These are phyloP conservation scores for Brachyrhaphis roseni DNA, from an alignment of 2,797 vertebrate species.

Conservation along the genomic window DNA sequence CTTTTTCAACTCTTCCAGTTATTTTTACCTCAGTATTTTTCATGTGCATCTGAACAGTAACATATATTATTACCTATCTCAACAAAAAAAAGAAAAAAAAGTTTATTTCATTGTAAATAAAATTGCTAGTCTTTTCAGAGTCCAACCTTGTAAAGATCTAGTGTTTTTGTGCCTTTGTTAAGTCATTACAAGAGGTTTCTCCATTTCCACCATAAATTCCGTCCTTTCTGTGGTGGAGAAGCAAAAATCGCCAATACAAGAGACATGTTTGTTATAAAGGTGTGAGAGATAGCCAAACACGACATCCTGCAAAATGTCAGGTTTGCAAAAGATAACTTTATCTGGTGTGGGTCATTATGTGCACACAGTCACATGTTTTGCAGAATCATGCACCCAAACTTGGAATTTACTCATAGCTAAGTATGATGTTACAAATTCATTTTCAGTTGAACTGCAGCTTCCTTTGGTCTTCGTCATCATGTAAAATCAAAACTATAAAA, in stretches of 20 bases:
- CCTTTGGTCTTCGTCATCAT: neutral
- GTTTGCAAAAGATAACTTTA: neutral
- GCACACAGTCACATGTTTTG: neutral
- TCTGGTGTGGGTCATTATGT: neutral
- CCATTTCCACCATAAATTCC: neutral
- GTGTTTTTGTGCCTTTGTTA: neutral
- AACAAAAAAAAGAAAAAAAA: neutral
- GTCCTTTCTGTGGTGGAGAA: neutral
- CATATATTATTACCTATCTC: constrained; percentile 1
- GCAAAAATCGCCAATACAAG: neutral
- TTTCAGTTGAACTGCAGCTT: neutral
- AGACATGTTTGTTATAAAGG: neutral
- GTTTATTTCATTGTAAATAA: constrained; percentile 21
- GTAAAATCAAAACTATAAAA: neutral
- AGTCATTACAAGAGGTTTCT: neutral
- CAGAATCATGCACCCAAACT: neutral
- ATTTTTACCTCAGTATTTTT: constrained; percentile 16
- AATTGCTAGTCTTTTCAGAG: constrained; percentile 20
- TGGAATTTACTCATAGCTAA: neutral
- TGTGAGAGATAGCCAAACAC: neutral
- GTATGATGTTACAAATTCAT: neutral
- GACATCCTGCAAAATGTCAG: neutral
- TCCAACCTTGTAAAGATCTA: neutral
- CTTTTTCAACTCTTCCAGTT: constrained; percentile 26
- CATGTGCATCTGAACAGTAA: constrained; percentile 12